Base-by-base conservation (phyloP, 2,797 vertebrate species). In the Vultur gryphus region DNA sequence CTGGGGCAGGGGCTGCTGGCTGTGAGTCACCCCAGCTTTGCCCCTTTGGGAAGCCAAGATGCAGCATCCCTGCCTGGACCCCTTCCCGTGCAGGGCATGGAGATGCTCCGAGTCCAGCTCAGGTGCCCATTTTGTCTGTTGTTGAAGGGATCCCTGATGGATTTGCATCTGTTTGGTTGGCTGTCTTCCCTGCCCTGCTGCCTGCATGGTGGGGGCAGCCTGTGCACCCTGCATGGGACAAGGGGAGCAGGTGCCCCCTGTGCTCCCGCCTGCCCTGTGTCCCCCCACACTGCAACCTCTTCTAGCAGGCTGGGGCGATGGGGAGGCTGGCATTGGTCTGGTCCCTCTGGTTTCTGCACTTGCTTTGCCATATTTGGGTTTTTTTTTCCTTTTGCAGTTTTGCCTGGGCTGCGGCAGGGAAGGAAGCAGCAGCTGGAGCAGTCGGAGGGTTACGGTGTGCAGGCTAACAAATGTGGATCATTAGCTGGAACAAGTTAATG, bases 401-500 rank as follows among this genome's bases (percentile, higher is more conserved):
- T 88, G 35, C 46, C n/a, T 41, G 57, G 46, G 41, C 70, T 90
- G 39, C 4, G 1, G 46, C 5, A 1, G 81, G 67, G 76, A 65
- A 39, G 49, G 57, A 46, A 80, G 51, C 65, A 62, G 76, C 90
- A 85, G 90, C 95, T 77, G 85, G 49, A 65, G 66, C 28, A 17
- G 37, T 17, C 1, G 5, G 55, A 80, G 65, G 39, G 35, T 54
- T 82, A 54, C 0, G 1, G 71, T 65, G 66, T 87, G 80, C 76
- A 89, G 65, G 69, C 75, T 84, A 87, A 65, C 80, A 89, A 91
- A 86, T 58, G 77, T 66, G 67, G 88, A 84, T 94, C 87, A 62
- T 90, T 91, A 92, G 92, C 85, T 39, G 44, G 78, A 94, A 91
- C 70, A 90, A 91, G 95, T 85, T 94, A 92, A 93, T 86, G 55